Conservation (phyloP, 2,797 vertebrate species). For the Myripristis jacobus region DNA sequence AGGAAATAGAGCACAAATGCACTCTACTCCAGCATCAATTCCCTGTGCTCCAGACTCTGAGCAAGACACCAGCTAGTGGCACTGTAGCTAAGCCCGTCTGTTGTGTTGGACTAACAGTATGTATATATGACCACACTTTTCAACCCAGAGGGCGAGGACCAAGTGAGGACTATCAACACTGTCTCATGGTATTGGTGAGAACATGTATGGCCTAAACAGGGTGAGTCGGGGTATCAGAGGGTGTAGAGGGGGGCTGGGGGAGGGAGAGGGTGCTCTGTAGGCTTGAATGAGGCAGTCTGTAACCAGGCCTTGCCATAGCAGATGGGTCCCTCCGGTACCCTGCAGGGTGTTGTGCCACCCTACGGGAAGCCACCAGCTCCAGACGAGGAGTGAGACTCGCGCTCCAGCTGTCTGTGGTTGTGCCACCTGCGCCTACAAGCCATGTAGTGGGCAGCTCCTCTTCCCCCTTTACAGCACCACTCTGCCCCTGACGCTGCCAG, state of each 20-base stretch:
- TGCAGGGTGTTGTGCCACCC: conserved; percentile 79
- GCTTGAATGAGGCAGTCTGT: conserved; percentile 37
- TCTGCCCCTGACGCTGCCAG: conserved; percentile 2
- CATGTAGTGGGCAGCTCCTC: conserved; percentile 33
- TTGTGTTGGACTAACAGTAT: conserved; percentile 32
- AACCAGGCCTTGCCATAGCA: conserved; percentile 72
- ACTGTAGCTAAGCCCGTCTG: not conserved
- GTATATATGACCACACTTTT: conserved; percentile 27
- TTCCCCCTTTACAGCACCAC: not conserved
- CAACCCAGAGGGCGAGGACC: conserved; percentile 50
- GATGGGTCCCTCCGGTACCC: conserved; percentile 75
- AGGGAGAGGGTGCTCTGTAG: conserved; percentile 38
- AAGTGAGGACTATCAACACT: conserved; percentile 46
- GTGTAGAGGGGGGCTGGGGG: conserved; percentile 39
- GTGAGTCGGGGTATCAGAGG: conserved; percentile 54
- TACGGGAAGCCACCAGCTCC: conserved; percentile 76
- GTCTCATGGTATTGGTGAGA: conserved; percentile 61
- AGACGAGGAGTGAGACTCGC: conserved; percentile 77
- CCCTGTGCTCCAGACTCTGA: conserved; percentile 10
- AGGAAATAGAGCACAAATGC: conserved; percentile 1
- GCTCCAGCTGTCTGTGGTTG: conserved; percentile 81
- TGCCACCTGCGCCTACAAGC: conserved; percentile 77
- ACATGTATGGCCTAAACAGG: conserved; percentile 55
- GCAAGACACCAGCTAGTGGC: not conserved
- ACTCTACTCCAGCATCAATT: not conserved